Conservation (phyloP, 2,113 vertebrate species). For the Aythya baeri region DNA sequence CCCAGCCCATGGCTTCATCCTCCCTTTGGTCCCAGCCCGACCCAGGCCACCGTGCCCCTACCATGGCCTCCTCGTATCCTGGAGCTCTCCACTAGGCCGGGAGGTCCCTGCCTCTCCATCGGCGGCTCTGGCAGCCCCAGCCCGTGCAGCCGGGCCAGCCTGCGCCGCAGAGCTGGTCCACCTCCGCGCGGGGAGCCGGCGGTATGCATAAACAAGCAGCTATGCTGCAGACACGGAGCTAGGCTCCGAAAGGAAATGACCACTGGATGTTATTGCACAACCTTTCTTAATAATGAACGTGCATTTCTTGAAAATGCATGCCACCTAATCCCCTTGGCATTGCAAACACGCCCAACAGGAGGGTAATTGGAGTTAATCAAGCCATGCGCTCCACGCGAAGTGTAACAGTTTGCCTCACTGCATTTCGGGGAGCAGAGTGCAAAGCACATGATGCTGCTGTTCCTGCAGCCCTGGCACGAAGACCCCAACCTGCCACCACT, state of each 20-base stretch:
- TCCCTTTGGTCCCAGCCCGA: neutral
- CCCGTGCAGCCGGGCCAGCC: accelerated
- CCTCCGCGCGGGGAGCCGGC: neutral
- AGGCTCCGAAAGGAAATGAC: slow-evolving; percentile 45
- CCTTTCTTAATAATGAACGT: slow-evolving; percentile 9
- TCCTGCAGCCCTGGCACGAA: neutral
- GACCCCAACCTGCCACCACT: neutral
- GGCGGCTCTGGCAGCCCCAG: neutral
- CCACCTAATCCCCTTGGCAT: slow-evolving; percentile 32
- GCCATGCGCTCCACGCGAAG: neutral
- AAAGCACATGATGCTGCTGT: neutral
- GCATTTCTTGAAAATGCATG: slow-evolving; percentile 26
- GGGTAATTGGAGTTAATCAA: slow-evolving; percentile 37
- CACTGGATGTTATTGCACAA: slow-evolving; percentile 36
- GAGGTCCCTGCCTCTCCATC: neutral
- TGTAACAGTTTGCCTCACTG: neutral
- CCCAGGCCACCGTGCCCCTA: neutral
- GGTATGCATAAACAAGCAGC: slow-evolving; percentile 14
- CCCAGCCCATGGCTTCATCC: neutral
- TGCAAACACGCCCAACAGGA: slow-evolving; percentile 8
- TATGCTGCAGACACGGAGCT: neutral
- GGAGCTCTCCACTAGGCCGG: neutral
- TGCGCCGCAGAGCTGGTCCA: neutral
- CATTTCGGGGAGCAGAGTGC: neutral
- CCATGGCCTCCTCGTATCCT: slow-evolving; percentile 35